Evolutionary conservation across 2,113 vertebrate species (phyloP).

Genomic region (Camarhynchus parvulus): DNA sequence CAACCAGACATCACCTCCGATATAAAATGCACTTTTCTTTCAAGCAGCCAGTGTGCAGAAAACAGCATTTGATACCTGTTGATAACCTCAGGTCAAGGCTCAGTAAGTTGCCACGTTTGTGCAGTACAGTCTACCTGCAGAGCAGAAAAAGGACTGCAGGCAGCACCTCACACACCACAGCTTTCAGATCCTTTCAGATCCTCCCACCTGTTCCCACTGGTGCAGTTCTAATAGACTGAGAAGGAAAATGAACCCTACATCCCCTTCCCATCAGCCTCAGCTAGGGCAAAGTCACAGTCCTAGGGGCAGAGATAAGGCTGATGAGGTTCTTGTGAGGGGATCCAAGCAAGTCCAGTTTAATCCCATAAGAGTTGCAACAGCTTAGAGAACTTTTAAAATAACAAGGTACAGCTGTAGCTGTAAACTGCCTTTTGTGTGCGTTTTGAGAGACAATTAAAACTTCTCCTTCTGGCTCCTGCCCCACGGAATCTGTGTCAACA

Average conservation of each 20-base stretch:
- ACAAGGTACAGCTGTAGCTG: not conserved
- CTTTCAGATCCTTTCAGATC: not conserved
- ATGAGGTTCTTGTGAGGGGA: not conserved
- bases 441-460: not conserved
- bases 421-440: not conserved
- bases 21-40: not conserved
- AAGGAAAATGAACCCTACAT: not conserved
- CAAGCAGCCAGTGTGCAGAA: not conserved
- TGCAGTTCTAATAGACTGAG: not conserved
- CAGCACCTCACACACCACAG: not conserved
- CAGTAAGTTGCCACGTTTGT: not conserved
- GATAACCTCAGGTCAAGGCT: not conserved
- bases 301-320: not conserved
- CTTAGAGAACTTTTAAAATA: not conserved
- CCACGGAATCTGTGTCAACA: not conserved
- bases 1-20: not conserved
- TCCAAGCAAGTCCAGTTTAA: not conserved
- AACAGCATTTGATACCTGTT: not conserved
- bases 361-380: not conserved
- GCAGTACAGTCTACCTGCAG: not conserved
- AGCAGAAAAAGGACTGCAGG: not conserved
- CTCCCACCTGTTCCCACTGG: not conserved
- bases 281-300: not conserved
- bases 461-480: not conserved
- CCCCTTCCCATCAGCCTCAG: not conserved